These are phyloP conservation scores for Drosophila mauritiana DNA, from an alignment of 1,140 invertebrate genomes.

Conservation along the genomic window DNA sequence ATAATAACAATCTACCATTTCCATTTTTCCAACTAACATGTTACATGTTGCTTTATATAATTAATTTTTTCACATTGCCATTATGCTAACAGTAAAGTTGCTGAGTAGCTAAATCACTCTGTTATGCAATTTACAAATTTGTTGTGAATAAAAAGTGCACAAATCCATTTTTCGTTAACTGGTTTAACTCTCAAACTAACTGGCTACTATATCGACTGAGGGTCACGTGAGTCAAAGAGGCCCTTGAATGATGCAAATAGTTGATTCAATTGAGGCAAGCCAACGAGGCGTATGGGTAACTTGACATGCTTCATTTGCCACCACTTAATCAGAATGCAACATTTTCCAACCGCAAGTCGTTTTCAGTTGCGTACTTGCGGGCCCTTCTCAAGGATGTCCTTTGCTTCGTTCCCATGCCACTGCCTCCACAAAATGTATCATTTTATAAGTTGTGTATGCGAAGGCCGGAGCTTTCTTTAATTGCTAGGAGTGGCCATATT, in stretches of 20 bases:
- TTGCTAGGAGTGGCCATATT: conserved; percentile 62
- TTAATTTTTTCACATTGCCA: too few relatives aligned
- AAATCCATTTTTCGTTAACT: neutral
- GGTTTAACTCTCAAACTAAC: neutral
- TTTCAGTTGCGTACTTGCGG: conserved; percentile 2
- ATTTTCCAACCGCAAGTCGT: conserved; percentile 11
- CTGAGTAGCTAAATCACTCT: neutral
- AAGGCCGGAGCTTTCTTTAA: conserved; percentile 59
- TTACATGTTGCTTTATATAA: too few relatives aligned
- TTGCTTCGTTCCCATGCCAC: neutral
- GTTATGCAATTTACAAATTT: neutral
- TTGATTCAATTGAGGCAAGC: conserved; percentile 16
- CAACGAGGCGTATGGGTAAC: conserved; percentile 55
- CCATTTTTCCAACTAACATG: too few relatives aligned
- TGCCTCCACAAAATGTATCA: conserved; percentile 14
- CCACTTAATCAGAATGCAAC: conserved; percentile 26
- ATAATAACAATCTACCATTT: too few relatives aligned
- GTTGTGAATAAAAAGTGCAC: neutral
- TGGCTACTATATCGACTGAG: neutral
- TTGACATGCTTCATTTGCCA: conserved; percentile 65
- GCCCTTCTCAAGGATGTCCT: neutral
- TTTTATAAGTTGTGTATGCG: conserved; percentile 29
- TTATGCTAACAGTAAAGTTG: too few relatives aligned
- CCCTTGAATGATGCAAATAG: conserved; percentile 6
- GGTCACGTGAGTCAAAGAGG: conserved; percentile 1